A percentile compares a stretch with the other conserved stretches of the same genome.
These are phyloP conservation scores for Chanos chanos DNA, from an alignment of 2,797 vertebrate genomes.

Conservation along the genomic window DNA sequence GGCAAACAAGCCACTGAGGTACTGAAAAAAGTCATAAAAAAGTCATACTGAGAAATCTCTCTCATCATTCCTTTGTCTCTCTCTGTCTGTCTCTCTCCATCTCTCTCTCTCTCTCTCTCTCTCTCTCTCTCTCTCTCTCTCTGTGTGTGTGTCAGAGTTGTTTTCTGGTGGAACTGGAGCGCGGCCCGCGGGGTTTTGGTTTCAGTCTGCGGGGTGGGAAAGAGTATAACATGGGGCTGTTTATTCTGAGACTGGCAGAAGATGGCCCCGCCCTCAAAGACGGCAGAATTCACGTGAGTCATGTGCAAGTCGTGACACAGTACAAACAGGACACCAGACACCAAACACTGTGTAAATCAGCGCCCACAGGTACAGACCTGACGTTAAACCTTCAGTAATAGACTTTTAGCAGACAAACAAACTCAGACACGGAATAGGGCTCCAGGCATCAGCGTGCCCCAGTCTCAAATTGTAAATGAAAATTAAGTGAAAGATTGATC, in stretches of 20 bases:
- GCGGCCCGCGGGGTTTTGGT: conserved; percentile 90
- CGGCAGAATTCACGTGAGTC: conserved; percentile 89
- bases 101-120: neutral
- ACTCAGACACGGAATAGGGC: too few species aligned
- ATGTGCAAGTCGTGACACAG: neutral
- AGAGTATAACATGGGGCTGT: conserved; percentile 98
- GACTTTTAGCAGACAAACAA: too few species aligned
- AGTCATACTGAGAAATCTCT: too few species aligned
- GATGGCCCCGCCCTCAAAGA: conserved; percentile 92
- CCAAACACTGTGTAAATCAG: too few species aligned
- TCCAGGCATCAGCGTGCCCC: too few species aligned
- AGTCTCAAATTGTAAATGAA: too few species aligned
- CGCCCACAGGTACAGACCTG: too few species aligned
- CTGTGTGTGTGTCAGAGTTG: conserved; percentile 68
- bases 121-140: neutral
- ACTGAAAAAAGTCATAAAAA: too few species aligned
- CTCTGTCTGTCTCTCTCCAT: neutral
- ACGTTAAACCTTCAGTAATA: too few species aligned
- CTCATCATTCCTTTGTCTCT: neutral
- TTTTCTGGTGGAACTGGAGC: conserved; percentile 89
- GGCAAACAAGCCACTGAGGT: too few species aligned
- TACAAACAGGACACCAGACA: neutral
- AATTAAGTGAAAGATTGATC: too few species aligned
- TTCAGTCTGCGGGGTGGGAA: conserved; percentile 97
- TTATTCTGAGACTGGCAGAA: conserved; percentile 93